Percentiles rank a stretch among this genome's conserved stretches.
These are phyloP conservation scores for Leptarthrus brevirostris DNA, from an alignment of 2,888 invertebrate genomes.

Conservation along the genomic window DNA sequence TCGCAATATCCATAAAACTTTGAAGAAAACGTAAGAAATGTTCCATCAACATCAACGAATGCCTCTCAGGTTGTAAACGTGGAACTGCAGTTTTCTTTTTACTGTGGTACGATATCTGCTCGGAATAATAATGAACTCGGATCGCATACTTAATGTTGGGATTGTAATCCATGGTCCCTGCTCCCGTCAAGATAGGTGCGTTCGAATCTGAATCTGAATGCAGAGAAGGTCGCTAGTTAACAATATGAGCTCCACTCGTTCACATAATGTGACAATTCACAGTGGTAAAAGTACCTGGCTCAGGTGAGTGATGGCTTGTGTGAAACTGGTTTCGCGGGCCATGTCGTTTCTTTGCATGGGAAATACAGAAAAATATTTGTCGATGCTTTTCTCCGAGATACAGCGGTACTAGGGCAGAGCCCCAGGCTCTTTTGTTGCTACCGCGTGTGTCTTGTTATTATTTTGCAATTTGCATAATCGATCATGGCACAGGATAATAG, in stretches of 20 bases:
- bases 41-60: not conserved
- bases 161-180: not conserved
- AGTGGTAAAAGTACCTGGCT: conserved; percentile 11
- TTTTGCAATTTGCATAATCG: conserved; percentile 36
- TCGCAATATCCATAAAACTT: conserved; percentile 23
- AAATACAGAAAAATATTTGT: conserved; percentile 23
- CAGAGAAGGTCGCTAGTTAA: conserved; percentile 27
- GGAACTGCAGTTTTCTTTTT: conserved; percentile 22
- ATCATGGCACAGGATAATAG: conserved; percentile 40
- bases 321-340: conserved; percentile 24
- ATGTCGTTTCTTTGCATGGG: conserved; percentile 12
- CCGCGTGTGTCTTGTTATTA: conserved; percentile 24
- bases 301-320: conserved; percentile 23
- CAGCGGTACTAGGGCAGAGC: not conserved
- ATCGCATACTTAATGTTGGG: conserved; percentile 11
- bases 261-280: conserved; percentile 38
- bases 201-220: conserved; percentile 15
- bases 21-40: conserved; percentile 20
- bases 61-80: conserved; percentile 6
- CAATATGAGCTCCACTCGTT: conserved; percentile 12
- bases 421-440: not conserved
- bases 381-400: conserved; percentile 8
- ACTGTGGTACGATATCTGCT: conserved; percentile 1
- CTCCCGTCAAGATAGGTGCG: conserved; percentile 26
- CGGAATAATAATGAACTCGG: conserved; percentile 38